Percentiles rank a stretch among this genome's conserved stretches.
These are phyloP conservation scores for Trematomus bernacchii DNA, from an alignment of 2,797 vertebrate genomes.

Conservation along the genomic window DNA sequence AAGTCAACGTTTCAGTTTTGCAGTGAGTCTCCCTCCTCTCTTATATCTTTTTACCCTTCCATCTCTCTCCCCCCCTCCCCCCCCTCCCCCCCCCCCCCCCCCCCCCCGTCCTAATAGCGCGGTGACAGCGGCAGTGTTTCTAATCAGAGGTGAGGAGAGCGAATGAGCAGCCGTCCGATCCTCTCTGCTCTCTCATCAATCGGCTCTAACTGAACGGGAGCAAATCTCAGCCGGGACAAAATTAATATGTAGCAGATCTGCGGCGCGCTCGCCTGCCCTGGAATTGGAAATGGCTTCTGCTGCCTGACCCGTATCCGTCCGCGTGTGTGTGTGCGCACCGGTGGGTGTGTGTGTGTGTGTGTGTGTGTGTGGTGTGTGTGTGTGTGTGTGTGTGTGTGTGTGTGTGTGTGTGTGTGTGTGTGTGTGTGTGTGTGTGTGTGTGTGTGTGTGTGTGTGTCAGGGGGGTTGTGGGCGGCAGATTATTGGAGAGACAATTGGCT, in stretches of 20 bases:
- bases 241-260: slow-evolving; percentile 99
- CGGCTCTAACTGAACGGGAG: slow-evolving; percentile 97
- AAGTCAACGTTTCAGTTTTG: too few species aligned
- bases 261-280: slow-evolving; percentile 83
- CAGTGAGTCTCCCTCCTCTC: too few species aligned
- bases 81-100: slow-evolving; percentile 25
- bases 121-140: slow-evolving; percentile 94
- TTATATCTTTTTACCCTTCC: not conserved
- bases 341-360: slow-evolving; percentile 52
- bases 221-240: slow-evolving; percentile 94
- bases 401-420: slow-evolving; percentile 46
- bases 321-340: slow-evolving; percentile 28
- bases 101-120: slow-evolving; percentile 84
- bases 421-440: slow-evolving; percentile 46
- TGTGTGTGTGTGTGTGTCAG: slow-evolving; percentile 56
- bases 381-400: slow-evolving; percentile 58
- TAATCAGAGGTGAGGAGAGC: slow-evolving; percentile 99
- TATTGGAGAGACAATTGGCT: slow-evolving; percentile 91
- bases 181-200: slow-evolving; percentile 99
- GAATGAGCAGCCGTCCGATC: slow-evolving; percentile 98
- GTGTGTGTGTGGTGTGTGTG: slow-evolving; percentile 52
- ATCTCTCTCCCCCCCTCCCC: not conserved
- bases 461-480: slow-evolving; percentile 79
- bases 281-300: slow-evolving; percentile 90
- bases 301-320: slow-evolving; percentile 74